A percentile compares a stretch with the other conserved stretches of the same genome.
These are phyloP conservation scores for Melanotus villosus DNA, from an alignment of 2,888 invertebrate species.

Conservation along the genomic window DNA sequence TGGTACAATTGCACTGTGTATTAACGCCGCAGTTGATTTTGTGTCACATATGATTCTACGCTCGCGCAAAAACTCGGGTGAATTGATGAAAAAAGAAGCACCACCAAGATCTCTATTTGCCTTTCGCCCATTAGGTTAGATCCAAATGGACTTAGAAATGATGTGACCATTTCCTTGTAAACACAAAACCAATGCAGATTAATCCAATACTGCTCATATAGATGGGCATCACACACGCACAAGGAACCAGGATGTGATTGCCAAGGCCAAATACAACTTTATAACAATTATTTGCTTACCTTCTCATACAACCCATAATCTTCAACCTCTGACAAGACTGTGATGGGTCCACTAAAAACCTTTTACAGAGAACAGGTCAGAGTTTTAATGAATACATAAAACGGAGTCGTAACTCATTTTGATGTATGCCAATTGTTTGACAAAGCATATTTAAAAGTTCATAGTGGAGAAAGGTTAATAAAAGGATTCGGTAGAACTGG, in stretches of 20 bases:
- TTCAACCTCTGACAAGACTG: slow-evolving; percentile 37
- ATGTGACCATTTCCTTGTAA: not conserved
- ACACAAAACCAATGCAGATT: not conserved
- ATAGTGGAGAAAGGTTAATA: not conserved
- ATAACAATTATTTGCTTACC: slow-evolving; percentile 40
- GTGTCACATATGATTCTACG: no score
- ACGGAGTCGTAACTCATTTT: no score
- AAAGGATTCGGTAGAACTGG: not conserved
- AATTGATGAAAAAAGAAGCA: no score
- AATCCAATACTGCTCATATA: slow-evolving; percentile 41
- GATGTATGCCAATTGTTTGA: not conserved
- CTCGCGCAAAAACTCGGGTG: no score
- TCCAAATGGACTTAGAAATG: no score
- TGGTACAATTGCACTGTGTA: no score
- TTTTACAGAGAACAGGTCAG: not conserved
- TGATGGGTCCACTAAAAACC: not conserved
- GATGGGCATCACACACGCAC: slow-evolving; percentile 41
- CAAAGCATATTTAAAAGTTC: not conserved
- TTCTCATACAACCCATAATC: slow-evolving; percentile 41
- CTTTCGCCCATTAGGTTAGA: no score
- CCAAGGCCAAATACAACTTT: slow-evolving; percentile 35
- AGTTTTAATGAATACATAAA: no score
- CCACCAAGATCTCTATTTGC: no score
- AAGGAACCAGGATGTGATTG: slow-evolving; percentile 40
- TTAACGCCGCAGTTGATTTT: no score